Conservation (phyloP, 2,888 invertebrate species). For the Ptycholaimellus sp. region DNA sequence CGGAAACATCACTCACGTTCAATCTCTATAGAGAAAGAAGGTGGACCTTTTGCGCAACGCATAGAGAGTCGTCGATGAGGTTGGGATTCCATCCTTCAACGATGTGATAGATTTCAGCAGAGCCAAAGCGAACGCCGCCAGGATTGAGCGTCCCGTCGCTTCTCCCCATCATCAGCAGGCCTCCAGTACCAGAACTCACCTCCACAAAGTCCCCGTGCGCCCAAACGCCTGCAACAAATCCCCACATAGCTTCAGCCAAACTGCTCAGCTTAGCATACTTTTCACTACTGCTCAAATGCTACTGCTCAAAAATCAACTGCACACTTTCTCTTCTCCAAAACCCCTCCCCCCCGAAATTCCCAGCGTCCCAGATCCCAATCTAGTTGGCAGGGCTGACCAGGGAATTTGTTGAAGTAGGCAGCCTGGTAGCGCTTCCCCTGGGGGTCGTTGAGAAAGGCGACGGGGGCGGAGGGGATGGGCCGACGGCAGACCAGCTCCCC, state of each 20-base stretch:
- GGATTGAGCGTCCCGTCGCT: constrained; percentile 38
- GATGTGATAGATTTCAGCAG: constrained; percentile 37
- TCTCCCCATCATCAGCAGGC: constrained; percentile 9
- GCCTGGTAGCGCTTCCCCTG: constrained; percentile 30
- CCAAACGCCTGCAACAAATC: constrained; percentile 36
- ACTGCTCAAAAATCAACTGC: constrained; percentile 13
- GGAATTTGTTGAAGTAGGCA: constrained; percentile 32
- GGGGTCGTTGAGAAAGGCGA: constrained; percentile 33
- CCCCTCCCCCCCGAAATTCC: no score
- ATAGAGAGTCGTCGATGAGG: no score
- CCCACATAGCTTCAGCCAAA: no score
- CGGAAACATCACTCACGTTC: no score
- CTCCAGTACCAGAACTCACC: no score
- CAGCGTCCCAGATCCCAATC: no score
- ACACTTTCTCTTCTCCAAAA: no score
- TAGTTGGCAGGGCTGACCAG: constrained; percentile 11
- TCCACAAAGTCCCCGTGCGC: constrained; percentile 37
- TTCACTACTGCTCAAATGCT: no score
- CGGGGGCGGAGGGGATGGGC: constrained; percentile 38
- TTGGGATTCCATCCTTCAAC: constrained; percentile 28
- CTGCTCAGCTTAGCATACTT: no score
- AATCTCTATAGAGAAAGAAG: no score
- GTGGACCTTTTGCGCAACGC: no score
- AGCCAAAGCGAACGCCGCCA: constrained; percentile 37
- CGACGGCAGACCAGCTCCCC: constrained; percentile 36